Evolutionary conservation across 2,888 invertebrate species (phyloP).

Genomic region (Caenorhabditis becei): DNA sequence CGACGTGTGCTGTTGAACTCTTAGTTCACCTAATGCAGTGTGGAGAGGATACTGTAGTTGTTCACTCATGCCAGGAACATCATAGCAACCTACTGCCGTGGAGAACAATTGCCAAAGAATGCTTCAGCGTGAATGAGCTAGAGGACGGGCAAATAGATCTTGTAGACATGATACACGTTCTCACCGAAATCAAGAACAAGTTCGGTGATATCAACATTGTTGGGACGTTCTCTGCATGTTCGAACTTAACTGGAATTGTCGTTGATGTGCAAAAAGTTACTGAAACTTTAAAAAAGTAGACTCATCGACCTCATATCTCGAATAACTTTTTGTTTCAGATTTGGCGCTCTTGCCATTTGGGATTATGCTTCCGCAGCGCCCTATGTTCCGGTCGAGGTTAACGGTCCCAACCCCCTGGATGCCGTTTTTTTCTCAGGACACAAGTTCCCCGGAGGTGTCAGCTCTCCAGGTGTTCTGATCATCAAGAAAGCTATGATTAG

Average conservation of each 20-base stretch:
- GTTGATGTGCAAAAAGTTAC: constrained; percentile 91
- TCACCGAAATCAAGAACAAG: constrained; percentile 28
- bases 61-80: constrained; percentile 85
- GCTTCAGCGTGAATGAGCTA: constrained; percentile 43
- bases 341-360: constrained; percentile 91
- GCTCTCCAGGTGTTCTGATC: constrained; percentile 88
- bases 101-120: constrained; percentile 86
- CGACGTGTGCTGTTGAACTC: constrained; percentile 88
- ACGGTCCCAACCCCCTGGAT: constrained; percentile 90
- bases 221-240: constrained; percentile 91
- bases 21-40: constrained; percentile 82
- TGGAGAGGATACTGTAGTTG: constrained; percentile 52
- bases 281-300: constrained; percentile 87
- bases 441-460: constrained; percentile 93
- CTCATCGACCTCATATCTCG: not conserved
- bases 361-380: constrained; percentile 91
- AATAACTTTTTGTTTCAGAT: constrained; percentile 19
- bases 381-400: constrained; percentile 89
- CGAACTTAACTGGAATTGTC: constrained; percentile 92
- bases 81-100: constrained; percentile 89
- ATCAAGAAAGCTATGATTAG: constrained; percentile 85
- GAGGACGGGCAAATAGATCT: constrained; percentile 53
- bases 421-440: constrained; percentile 92
- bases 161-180: constrained; percentile 21
- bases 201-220: constrained; percentile 85